Base-by-base conservation (phyloP, 1,140 invertebrate genomes). In the Bombus haemorrhoidalis region DNA sequence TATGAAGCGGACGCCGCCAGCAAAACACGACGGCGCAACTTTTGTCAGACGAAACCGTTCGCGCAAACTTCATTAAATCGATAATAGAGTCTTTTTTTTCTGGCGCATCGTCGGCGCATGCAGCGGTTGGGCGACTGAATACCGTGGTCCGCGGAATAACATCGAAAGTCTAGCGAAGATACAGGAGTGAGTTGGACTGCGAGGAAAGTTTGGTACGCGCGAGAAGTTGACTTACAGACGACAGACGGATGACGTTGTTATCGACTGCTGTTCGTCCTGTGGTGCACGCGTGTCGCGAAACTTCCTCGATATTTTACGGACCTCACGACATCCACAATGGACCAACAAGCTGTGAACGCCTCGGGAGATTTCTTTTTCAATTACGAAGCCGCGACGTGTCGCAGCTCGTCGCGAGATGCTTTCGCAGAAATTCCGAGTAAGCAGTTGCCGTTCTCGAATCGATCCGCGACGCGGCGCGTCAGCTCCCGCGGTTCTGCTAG, bases 291-390 rank as follows among this genome's bases (percentile, higher is more conserved):
- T 39, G 69, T 41, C 73, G 68, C 57, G 32, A 57, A 90, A 90
- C 74, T 90, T 90, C 22, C 8, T 18, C 75, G 43, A 90, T 90
- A 90, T 87, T 87, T 90, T 76, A 85, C 28, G 69, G 69, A 62
- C 64, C 6, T 8, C 39, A n/a, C 79, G 62, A 72, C 76, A 69
- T 72, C 47, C 39, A 80, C 83, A 79, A 85, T 79, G 53, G 47
- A 43, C 82, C 64, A 28, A 18, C 57, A n/a, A 37, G 64, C 22
- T 57, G 64, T 18, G 34, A 34, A 28, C 82, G 75, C 53, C 32
- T 25, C 75, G 53, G 82, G 68, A 47, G 32, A 47, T 72, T 64
- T 66, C 22, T 74, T 71, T 68, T 57, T 59, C 78, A 57, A 85
- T 85, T 84, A 84, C 34, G 59, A 13, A 69, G 64, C 18, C 47